These are phyloP conservation scores for Leptopterna dolabrata DNA, from an alignment of 2,888 invertebrate species.

Conservation along the genomic window DNA sequence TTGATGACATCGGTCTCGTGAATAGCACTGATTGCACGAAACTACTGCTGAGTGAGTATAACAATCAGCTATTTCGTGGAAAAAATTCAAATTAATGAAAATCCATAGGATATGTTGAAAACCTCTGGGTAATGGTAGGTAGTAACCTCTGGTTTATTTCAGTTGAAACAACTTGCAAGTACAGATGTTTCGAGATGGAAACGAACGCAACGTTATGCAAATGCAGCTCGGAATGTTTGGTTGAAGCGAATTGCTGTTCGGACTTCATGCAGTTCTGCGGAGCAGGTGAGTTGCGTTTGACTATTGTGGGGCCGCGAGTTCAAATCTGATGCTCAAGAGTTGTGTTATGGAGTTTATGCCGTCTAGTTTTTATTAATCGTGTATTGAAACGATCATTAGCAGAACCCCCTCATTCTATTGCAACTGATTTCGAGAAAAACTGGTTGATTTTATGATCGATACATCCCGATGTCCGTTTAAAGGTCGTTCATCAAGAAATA, in stretches of 20 bases:
- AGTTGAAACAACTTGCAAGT: conserved; percentile 37
- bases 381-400: too few species aligned
- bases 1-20: conserved; percentile 81
- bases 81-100: too few species aligned
- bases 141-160: too few species aligned
- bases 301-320: background rate
- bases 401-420: too few species aligned
- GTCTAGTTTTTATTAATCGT: background rate
- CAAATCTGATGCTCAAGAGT: background rate
- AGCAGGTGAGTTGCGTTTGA: conserved; percentile 32
- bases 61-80: too few species aligned
- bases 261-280: conserved; percentile 74
- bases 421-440: too few species aligned
- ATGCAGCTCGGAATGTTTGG: conserved; percentile 72
- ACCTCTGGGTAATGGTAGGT: too few species aligned
- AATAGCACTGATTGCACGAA: conserved; percentile 71
- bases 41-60: conserved; percentile 34
- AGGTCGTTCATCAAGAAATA: too few species aligned
- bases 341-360: too few species aligned
- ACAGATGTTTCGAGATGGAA: conserved; percentile 33
- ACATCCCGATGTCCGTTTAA: too few species aligned
- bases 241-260: conserved; percentile 73
- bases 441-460: too few species aligned
- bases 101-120: too few species aligned
- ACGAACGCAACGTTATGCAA: conserved; percentile 68